These are phyloP conservation scores for Ochlodes sylvanus DNA, from an alignment of 2,888 invertebrate genomes.

Conservation along the genomic window DNA sequence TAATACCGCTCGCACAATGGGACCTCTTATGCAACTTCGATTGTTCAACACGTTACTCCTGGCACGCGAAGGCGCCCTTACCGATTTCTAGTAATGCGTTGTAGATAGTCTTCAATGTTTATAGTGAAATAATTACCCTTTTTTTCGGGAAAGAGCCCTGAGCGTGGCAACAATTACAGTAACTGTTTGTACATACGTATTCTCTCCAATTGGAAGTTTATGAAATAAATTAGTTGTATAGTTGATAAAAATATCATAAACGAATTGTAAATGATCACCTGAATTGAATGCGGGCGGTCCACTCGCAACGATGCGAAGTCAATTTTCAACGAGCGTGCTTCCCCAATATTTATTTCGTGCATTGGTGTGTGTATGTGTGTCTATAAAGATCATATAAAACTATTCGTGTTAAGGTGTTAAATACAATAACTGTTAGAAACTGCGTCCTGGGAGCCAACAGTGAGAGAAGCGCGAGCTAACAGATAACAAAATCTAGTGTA, in stretches of 20 bases:
- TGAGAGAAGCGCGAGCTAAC: conserved; percentile 59
- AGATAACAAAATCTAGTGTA: conserved; percentile 80
- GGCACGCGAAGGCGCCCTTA: conserved; percentile 33
- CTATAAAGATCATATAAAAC: conserved; percentile 63
- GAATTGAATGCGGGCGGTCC: conserved; percentile 53
- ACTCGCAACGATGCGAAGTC: conserved; percentile 70
- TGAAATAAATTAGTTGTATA: conserved; percentile 25
- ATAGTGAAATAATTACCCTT: conserved; percentile 46
- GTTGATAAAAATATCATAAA: conserved; percentile 11
- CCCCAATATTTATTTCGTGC: conserved; percentile 66
- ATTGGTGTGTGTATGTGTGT: conserved; percentile 68
- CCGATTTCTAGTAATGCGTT: conserved; percentile 43
- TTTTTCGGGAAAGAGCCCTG: conserved; percentile 41
- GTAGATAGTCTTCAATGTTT: conserved; percentile 50
- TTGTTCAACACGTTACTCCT: conserved; percentile 24
- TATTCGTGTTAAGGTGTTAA: conserved; percentile 80
- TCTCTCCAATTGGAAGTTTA: conserved; percentile 17
- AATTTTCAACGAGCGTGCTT: conserved; percentile 77
- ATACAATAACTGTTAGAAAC: conserved; percentile 71
- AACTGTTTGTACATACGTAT: conserved; percentile 15
- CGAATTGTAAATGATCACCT: conserved; percentile 24
- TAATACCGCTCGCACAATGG: conserved; percentile 49
- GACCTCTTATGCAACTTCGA: conserved; percentile 16
- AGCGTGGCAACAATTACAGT: conserved; percentile 39
- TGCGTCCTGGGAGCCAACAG: conserved; percentile 77